Base-by-base conservation (phyloP, 2,888 invertebrate genomes). In the Deilephila porcellus region DNA sequence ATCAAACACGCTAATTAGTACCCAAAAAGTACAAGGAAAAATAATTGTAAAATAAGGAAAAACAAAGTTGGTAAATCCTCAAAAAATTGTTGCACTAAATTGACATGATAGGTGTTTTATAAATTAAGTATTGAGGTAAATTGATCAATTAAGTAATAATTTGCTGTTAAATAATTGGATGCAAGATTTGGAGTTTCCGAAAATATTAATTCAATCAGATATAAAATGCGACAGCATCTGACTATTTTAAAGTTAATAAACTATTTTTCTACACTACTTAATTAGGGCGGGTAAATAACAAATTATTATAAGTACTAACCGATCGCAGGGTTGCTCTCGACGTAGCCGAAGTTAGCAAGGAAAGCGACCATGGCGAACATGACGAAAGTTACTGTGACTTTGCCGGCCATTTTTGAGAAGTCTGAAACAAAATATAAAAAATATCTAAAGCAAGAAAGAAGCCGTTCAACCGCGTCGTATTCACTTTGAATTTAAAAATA, bases 311-410 rank as follows among this genome's bases (percentile, higher is more conserved):
- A 6, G 34, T 56, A 83, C 91, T 91, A 85, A 94, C 94, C 94
- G 71, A 94, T 93, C 72, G 93, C 93, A 32, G 94, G 94, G 76
- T 86, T 93, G 78, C 90, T 85, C 62, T 80, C 77, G 60, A 87
- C 88, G 73, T 80, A 74, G 19, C 84, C 87, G 52, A 90, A 80
- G 79, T 84, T 86, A 19, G 82, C 81, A 67, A 92, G 76, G 73
- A 90, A 79, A 4, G 86, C 85, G 72, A 85, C 78, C 70, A 88
- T 80, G 71, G 87, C 82, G 78, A 91, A 78, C 71, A 90, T 75
- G 73, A 87, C 78, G 78, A 90, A 79, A 75, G 84, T 78, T 77
- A 86, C 83, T 75, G 87, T 86, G 80, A 92, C 81, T 81, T 90
- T 90, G 81, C 86, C 86, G 79, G 89, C 86, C 94, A 94, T 93